Evolutionary conservation across 1,140 invertebrate species (phyloP).

Genomic region (Rhizoglyphus robini): DNA sequence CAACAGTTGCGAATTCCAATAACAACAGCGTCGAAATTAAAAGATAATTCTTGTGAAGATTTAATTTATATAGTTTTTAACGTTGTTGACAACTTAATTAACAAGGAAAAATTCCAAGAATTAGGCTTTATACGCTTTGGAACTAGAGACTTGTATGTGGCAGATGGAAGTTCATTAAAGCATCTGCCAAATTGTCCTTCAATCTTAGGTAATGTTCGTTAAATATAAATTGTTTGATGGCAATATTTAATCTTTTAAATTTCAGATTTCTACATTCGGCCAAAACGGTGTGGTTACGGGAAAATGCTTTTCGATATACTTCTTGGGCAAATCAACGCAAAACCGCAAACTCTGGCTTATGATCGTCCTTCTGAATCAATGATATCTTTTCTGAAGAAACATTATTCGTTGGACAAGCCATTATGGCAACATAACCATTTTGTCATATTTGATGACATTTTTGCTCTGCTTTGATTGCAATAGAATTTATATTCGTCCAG

Average conservation of each 20-base stretch:
- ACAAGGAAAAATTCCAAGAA: too few species aligned
- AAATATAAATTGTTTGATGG: too few species aligned
- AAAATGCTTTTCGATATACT: slow-evolving; percentile 5
- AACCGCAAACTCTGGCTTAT: slow-evolving; percentile 4
- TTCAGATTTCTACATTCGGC: slow-evolving; percentile 19
- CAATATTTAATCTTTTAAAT: too few species aligned
- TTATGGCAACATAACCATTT: slow-evolving; percentile 20
- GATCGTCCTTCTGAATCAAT: slow-evolving; percentile 19
- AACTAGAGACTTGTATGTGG: slow-evolving; percentile 12
- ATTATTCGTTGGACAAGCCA: slow-evolving; percentile 12
- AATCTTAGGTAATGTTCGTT: slow-evolving; percentile 14
- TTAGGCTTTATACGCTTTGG: slow-evolving; percentile 19
- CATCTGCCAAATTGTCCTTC: slow-evolving; percentile 14
- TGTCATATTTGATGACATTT: slow-evolving; percentile 14
- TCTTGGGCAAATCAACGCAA: background rate
- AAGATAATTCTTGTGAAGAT: background rate
- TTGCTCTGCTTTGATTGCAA: background rate
- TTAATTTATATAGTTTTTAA: background rate
- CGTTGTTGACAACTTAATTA: too few species aligned
- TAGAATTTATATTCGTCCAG: too few species aligned
- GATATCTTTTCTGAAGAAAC: slow-evolving; percentile 14
- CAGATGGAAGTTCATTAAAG: background rate
- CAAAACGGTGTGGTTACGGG: slow-evolving; percentile 15
- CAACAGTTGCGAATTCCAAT: slow-evolving; percentile 10
- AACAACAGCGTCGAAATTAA: background rate